Conservation (phyloP, 2,797 vertebrate species). For the Tragopan temminckii region DNA sequence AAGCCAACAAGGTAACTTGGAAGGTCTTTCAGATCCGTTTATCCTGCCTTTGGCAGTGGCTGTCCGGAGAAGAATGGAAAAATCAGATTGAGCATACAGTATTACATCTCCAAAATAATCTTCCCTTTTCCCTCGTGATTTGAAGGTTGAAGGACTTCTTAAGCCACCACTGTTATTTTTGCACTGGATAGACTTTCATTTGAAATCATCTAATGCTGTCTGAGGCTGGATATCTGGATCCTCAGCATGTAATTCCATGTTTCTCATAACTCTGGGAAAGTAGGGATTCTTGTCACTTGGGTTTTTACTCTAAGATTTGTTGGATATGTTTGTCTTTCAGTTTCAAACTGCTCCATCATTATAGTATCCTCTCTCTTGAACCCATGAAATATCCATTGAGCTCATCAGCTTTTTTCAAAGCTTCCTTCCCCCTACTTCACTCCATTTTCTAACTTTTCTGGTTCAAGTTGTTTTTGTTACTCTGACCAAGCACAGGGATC, state of each 20-base stretch:
- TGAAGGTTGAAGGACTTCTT: neutral
- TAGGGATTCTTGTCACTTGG: neutral
- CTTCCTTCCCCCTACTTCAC: neutral
- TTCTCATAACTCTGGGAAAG: neutral
- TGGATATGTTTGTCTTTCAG: neutral
- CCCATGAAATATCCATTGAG: neutral
- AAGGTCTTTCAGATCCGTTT: neutral
- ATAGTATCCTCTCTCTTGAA: neutral
- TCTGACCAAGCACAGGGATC: constrained; percentile 19
- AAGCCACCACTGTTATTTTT: neutral
- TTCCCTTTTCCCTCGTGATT: neutral
- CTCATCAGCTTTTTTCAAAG: neutral
- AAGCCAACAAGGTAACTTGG: neutral
- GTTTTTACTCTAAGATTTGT: neutral
- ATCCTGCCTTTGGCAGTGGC: neutral
- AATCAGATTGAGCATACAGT: neutral
- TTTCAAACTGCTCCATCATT: neutral
- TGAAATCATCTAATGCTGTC: neutral
- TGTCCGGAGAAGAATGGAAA: neutral
- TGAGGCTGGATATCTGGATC: neutral
- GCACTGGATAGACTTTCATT: neutral
- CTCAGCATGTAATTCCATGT: neutral
- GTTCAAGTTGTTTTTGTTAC: constrained; percentile 21
- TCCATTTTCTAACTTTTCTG: neutral
- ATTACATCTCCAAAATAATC: neutral